Conservation (phyloP, 2,113 vertebrate genomes). For the Cepphus grylle region DNA sequence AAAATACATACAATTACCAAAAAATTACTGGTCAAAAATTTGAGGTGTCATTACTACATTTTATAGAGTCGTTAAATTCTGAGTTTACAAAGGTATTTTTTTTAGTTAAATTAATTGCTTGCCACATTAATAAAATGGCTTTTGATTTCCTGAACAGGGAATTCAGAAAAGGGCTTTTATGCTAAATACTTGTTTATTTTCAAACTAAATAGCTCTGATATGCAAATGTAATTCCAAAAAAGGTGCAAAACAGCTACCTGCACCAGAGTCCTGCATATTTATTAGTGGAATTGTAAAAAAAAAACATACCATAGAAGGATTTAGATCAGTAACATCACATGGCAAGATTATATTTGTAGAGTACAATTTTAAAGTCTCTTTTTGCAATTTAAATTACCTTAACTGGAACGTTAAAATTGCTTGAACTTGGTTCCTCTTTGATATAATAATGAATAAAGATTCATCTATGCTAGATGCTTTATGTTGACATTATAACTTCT, state of each 20-base stretch:
- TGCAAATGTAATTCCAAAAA: background rate
- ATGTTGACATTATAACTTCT: background rate
- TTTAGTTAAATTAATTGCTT: background rate
- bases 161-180: background rate
- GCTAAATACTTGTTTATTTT: background rate
- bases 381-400: background rate
- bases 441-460: background rate
- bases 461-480: background rate
- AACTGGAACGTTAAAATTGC: background rate
- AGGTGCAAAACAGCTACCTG: background rate
- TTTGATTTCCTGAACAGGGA: background rate
- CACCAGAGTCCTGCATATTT: background rate
- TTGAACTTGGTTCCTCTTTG: background rate
- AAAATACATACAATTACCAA: background rate
- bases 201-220: background rate
- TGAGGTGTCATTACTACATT: background rate
- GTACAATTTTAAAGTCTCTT: background rate
- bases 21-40: background rate
- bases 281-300: background rate
- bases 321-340: background rate
- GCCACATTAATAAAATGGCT: background rate
- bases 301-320: background rate
- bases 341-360: background rate
- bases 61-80: background rate
- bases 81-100: background rate